Conservation (phyloP, 2,888 invertebrate genomes). For the Agelastica alni region DNA sequence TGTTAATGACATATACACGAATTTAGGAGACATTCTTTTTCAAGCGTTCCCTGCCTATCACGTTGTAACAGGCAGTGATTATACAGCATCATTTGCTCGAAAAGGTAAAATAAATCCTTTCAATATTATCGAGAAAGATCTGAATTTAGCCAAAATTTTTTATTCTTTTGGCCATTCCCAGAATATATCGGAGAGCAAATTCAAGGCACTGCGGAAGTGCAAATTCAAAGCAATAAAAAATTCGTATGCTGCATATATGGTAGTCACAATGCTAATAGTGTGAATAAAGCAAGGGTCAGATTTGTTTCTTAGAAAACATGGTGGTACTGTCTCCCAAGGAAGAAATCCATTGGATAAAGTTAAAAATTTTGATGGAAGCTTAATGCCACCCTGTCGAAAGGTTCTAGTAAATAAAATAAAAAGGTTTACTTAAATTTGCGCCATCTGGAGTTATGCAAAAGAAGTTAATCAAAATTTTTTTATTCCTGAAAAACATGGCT, state of each 20-base stretch:
- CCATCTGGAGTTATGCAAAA: slow-evolving; percentile 7
- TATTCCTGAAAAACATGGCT: slow-evolving; percentile 5
- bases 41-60: slow-evolving; percentile 6
- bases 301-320: no score
- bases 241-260: background rate
- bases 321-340: no score
- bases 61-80: slow-evolving; percentile 5
- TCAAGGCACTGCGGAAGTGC: background rate
- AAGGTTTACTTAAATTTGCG: slow-evolving; percentile 8
- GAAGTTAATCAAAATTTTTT: background rate
- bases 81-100: background rate
- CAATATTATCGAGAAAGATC: background rate
- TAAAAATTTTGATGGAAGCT: no score
- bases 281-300: background rate
- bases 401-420: slow-evolving; percentile 5
- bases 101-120: slow-evolving; percentile 1
- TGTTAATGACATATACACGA: background rate
- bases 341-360: no score
- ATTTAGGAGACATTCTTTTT: background rate
- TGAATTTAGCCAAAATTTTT: no score
- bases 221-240: background rate
- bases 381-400: no score
- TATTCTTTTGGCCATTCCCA: no score
- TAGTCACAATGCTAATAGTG: background rate
- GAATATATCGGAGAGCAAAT: background rate